Conservation (phyloP, 2,888 invertebrate genomes). For the Chironomus tentans region DNA sequence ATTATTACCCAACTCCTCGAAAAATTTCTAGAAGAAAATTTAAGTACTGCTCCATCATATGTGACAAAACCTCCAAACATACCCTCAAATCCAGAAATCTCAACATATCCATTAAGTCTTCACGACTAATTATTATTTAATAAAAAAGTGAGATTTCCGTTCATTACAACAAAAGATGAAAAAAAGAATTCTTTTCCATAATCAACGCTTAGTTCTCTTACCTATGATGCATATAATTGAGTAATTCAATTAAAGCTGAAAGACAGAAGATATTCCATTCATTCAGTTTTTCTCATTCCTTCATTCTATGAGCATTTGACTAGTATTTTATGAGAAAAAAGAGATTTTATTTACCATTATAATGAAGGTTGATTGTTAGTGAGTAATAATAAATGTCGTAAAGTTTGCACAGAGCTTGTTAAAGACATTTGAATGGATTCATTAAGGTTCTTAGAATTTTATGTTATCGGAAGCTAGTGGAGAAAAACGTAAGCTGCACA, state of each 20-base stretch:
- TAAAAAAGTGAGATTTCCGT: not conserved
- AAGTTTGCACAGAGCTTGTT: not conserved
- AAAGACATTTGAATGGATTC: constrained; percentile 16
- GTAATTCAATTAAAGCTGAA: not conserved
- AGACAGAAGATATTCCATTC: not conserved
- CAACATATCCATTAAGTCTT: too few relatives aligned
- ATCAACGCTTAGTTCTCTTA: not conserved
- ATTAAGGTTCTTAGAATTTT: constrained; percentile 5
- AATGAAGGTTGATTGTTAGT: not conserved
- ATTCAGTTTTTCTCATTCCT: not conserved
- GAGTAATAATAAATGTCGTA: not conserved
- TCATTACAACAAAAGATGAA: not conserved
- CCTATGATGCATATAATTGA: not conserved
- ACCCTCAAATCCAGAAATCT: too few relatives aligned
- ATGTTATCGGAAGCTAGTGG: not conserved
- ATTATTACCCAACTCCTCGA: too few relatives aligned
- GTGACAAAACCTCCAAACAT: too few relatives aligned
- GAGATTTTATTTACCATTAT: not conserved
- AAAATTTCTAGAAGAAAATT: too few relatives aligned
- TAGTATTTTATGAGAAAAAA: too few relatives aligned
- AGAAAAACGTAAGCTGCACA: not conserved
- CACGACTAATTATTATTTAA: not conserved
- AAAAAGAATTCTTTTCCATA: not conserved
- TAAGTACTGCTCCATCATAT: too few relatives aligned
- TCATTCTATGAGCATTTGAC: not conserved